A percentile compares a stretch with the other conserved stretches of the same genome.
phyloP scores from a whole-genome alignment of 2,113 vertebrate species.

The pig (Sus scrofa) region T2T-Sscrofa CM000819.6:113077001-113077500 shows the following conservation, averaged over 20 bases:
- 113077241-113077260: not conserved
- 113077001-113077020: not conserved
- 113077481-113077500: not conserved
- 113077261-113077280: not conserved
- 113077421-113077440: not conserved
- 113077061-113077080: not conserved
- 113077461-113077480: not conserved
- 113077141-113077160: not conserved
- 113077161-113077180: not conserved
- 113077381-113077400: not conserved
- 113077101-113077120: not conserved
- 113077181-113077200: not conserved
- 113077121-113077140: not conserved
- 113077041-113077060: not conserved
- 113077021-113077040: not conserved
- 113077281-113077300: not conserved
- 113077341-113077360: not conserved
- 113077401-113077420: not conserved
- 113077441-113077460: not conserved
- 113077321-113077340: not conserved
- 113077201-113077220: not conserved
- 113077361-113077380: constrained; percentile 48
- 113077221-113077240: not conserved
- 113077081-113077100: not conserved
- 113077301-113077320: not conserved